Conservation (phyloP, 1,140 invertebrate species). For the Bombus waltoni region DNA sequence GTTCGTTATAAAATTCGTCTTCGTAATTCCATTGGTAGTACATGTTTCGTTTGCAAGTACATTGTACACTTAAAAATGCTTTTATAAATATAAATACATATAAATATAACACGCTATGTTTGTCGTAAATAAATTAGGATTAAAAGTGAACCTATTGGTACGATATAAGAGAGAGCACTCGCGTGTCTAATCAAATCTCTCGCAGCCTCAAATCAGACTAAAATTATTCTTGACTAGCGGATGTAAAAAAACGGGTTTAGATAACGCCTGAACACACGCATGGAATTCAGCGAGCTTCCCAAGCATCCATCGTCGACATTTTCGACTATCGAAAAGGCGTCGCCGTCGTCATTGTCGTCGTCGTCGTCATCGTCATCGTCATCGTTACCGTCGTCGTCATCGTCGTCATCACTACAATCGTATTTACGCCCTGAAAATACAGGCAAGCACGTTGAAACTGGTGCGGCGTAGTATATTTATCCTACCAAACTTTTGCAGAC, state of each 20-base stretch:
- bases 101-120: not conserved
- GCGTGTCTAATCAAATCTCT: too few relatives aligned
- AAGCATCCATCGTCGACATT: not conserved
- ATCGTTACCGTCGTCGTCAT: not conserved
- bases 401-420: not conserved
- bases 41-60: not conserved
- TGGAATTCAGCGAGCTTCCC: not conserved
- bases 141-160: not conserved
- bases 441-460: not conserved
- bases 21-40: not conserved
- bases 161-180: too few relatives aligned
- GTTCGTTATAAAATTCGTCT: not conserved
- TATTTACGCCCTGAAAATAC: not conserved
- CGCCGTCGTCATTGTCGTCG: too few relatives aligned
- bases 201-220: not conserved
- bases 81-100: not conserved
- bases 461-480: not conserved
- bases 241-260: not conserved
- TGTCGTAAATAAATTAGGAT: not conserved
- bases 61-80: not conserved
- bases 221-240: not conserved
- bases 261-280: too few relatives aligned
- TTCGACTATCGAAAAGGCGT: not conserved
- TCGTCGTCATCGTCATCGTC: fast-evolving
- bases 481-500: constrained; percentile 33